A percentile compares a stretch with the other conserved stretches of the same genome.
phyloP scores from a whole-genome alignment of 2,888 invertebrate species.

The Eupithecia pulchellata region DNA sequence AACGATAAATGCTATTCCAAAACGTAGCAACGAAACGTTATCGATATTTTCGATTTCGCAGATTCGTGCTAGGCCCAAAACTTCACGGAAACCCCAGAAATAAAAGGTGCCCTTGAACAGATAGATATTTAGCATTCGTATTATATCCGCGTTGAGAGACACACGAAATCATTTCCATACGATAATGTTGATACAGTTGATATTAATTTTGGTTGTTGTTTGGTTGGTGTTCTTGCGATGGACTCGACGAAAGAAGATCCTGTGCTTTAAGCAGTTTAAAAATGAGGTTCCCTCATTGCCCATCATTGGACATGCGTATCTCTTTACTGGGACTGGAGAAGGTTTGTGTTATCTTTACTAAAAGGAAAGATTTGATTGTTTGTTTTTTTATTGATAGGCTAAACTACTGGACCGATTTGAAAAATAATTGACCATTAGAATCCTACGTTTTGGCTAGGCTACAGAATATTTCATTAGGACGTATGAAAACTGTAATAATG shows the following conservation, averaged over 20 bases:
- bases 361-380: too few relatives aligned
- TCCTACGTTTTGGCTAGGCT: too few relatives aligned
- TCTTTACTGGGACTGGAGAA: constrained; percentile 48
- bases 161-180: constrained; percentile 2
- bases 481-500: too few relatives aligned
- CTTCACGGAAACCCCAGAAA: constrained; percentile 2
- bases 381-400: too few relatives aligned
- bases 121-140: constrained; percentile 2
- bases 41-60: background rate
- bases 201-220: constrained; percentile 21
- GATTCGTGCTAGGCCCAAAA: background rate
- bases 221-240: constrained; percentile 40
- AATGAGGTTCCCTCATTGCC: constrained; percentile 47
- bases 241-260: constrained; percentile 40
- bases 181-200: constrained; percentile 32
- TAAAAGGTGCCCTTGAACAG: constrained; percentile 12
- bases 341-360: constrained; percentile 36
- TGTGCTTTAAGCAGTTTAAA: constrained; percentile 45
- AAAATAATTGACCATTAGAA: too few relatives aligned
- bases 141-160: constrained; percentile 4
- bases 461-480: too few relatives aligned
- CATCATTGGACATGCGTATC: constrained; percentile 50
- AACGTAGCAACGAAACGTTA: background rate
- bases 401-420: too few relatives aligned
- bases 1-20: background rate